A percentile compares a stretch with the other conserved stretches of the same genome.
These are phyloP conservation scores for Tragopan temminckii DNA, from an alignment of 2,797 vertebrate genomes.

Conservation along the genomic window DNA sequence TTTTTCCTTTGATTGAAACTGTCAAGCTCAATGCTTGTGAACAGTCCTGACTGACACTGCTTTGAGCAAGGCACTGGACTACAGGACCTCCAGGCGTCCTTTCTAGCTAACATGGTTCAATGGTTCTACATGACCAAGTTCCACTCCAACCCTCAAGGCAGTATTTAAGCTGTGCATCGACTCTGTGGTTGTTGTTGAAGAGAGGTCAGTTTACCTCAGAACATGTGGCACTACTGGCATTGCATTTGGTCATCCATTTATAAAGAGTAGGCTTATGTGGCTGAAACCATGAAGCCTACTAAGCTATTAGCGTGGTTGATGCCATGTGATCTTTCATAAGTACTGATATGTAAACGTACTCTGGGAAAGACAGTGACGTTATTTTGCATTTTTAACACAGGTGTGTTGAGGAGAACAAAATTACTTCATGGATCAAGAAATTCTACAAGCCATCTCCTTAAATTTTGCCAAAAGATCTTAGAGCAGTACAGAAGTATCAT, in stretches of 20 bases:
- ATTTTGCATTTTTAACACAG: not conserved
- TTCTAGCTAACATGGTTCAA: not conserved
- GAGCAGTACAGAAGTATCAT: not conserved
- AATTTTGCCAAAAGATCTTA: not conserved
- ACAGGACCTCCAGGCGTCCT: not conserved
- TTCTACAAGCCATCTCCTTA: not conserved
- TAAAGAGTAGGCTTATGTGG: not conserved
- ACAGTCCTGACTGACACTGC: not conserved
- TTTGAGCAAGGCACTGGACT: not conserved
- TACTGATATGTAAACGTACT: not conserved
- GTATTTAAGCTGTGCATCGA: not conserved
- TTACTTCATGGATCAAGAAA: slow-evolving; percentile 2
- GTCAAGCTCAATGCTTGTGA: not conserved
- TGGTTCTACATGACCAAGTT: not conserved
- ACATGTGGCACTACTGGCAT: not conserved
- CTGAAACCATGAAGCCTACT: not conserved
- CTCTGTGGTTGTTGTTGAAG: not conserved
- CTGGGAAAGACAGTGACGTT: not conserved
- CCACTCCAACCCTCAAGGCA: not conserved
- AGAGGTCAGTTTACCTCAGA: not conserved
- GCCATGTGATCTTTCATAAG: not conserved
- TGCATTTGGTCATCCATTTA: not conserved
- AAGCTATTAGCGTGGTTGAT: not conserved
- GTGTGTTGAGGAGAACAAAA: not conserved
- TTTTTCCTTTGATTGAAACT: not conserved